Percentiles rank a stretch among this genome's conserved stretches.
phyloP scores from a whole-genome alignment of 2,888 invertebrate genomes.

The Pelosia muscerda region DNA sequence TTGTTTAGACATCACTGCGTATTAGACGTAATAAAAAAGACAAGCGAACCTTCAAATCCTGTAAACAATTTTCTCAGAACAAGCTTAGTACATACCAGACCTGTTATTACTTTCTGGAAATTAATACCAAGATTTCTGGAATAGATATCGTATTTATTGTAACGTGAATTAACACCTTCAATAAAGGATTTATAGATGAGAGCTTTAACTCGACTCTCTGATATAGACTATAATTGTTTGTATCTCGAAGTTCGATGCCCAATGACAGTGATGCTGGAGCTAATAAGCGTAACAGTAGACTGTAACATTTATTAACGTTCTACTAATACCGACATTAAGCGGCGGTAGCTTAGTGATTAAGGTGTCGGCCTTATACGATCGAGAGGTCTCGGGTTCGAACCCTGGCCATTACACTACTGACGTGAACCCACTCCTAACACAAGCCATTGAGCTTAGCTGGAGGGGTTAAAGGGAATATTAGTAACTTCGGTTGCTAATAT shows the following conservation, averaged over 20 bases:
- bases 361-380: no score
- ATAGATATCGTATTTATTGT: not conserved
- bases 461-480: no score
- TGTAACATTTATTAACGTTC: not conserved
- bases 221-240: not conserved
- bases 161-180: not conserved
- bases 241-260: not conserved
- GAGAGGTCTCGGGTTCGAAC: no score
- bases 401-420: no score
- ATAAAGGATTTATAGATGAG: not conserved
- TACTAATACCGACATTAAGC: not conserved
- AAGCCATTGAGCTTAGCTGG: no score
- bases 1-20: no score
- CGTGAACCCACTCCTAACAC: no score
- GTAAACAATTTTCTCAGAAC: not conserved
- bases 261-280: not conserved
- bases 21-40: no score
- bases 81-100: not conserved
- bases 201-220: not conserved
- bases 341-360: no score
- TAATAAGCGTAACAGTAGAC: not conserved
- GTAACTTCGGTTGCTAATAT: no score
- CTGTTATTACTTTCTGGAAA: not conserved
- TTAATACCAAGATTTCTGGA: not conserved
- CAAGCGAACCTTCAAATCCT: not conserved